These are phyloP conservation scores for Poeciliopsis occidentalis DNA, from an alignment of 2,113 vertebrate genomes.

Conservation along the genomic window DNA sequence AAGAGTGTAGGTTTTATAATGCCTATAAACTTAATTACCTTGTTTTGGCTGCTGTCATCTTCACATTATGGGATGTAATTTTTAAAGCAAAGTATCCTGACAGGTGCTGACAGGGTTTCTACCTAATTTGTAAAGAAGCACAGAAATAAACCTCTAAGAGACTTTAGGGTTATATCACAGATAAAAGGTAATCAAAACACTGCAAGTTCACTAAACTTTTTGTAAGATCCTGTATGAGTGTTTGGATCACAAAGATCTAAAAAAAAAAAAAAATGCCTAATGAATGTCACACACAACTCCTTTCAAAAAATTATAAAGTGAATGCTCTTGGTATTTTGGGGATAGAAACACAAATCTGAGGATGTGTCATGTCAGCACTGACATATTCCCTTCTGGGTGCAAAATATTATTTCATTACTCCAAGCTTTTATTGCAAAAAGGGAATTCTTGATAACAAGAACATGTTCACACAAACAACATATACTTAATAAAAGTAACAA, in stretches of 20 bases:
- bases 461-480: not conserved
- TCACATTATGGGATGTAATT: constrained; percentile 6
- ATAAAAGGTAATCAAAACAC: constrained; percentile 28
- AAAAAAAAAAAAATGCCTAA: constrained; percentile 30
- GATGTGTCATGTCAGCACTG: constrained; percentile 2
- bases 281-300: constrained; percentile 50
- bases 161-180: constrained; percentile 36
- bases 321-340: constrained; percentile 31
- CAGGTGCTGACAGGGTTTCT: constrained; percentile 19
- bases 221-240: not conserved
- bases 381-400: constrained; percentile 28
- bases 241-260: constrained; percentile 36
- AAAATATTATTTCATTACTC: constrained; percentile 18
- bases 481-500: not conserved
- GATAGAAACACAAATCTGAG: constrained; percentile 26
- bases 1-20: constrained; percentile 17
- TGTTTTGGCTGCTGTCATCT: constrained; percentile 30
- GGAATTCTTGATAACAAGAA: constrained; percentile 10
- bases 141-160: constrained; percentile 17
- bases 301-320: constrained; percentile 43
- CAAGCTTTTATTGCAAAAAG: constrained; percentile 23
- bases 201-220: constrained; percentile 22
- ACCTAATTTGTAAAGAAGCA: constrained; percentile 17
- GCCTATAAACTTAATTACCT: constrained; percentile 21
- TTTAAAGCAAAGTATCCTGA: constrained; percentile 31